Evolutionary conservation across 2,888 invertebrate genomes (phyloP).

Genomic region (Notodonta dromedarius): DNA sequence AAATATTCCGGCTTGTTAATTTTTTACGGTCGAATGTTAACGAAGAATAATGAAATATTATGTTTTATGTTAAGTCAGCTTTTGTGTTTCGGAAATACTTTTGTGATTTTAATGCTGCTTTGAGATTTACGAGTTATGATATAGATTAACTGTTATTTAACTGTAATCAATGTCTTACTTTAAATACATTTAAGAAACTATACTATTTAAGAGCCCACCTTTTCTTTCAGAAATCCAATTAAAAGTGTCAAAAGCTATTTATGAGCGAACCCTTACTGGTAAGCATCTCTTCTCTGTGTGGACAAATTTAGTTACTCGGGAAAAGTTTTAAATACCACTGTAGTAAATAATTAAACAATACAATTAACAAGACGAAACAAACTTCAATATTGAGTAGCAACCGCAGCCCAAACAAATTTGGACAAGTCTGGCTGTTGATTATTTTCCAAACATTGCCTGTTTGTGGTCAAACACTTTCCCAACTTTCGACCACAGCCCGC

Average conservation of each 20-base stretch:
- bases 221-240: too few species aligned
- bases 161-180: too few species aligned
- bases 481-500: slow-evolving; percentile 41
- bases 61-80: neutral
- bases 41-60: slow-evolving; percentile 10
- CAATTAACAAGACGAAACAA: slow-evolving; percentile 10
- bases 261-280: too few species aligned
- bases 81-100: slow-evolving; percentile 1
- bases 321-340: neutral
- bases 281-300: neutral
- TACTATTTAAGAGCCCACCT: too few species aligned
- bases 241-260: too few species aligned
- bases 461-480: slow-evolving; percentile 52
- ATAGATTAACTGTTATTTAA: too few species aligned
- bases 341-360: neutral
- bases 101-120: neutral
- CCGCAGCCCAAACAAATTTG: slow-evolving; percentile 37
- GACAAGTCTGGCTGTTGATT: slow-evolving; percentile 58
- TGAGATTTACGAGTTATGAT: too few species aligned
- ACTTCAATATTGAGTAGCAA: slow-evolving; percentile 9
- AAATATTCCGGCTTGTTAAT: slow-evolving; percentile 36
- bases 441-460: slow-evolving; percentile 64
- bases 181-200: too few species aligned
- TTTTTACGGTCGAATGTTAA: slow-evolving; percentile 26
- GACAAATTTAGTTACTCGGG: neutral